Evolutionary conservation across 2,113 vertebrate species (phyloP), one percentile per base, ranked within the genome.

Genomic region (Dolichotis patagonum): DNA sequence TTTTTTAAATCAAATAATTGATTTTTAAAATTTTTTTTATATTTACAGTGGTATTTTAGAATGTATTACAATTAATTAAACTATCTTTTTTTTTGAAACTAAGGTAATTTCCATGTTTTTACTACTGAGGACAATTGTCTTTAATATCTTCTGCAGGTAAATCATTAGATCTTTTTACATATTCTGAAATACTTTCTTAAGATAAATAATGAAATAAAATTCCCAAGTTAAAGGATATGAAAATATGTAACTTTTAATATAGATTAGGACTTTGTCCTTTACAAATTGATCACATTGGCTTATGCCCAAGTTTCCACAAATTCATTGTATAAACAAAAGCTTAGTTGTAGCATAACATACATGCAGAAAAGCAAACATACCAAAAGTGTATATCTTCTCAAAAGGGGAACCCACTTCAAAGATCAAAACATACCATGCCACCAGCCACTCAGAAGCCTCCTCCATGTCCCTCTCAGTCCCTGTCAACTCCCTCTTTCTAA

Each of bases 301-400:
- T 56, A 69, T 52, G 71, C 4, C 5, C 49, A 60, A 54, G 4
- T 32, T 1, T 32, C 14, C 32, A n/a, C 1, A 20, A 1, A 5
- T 22, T 38, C 41, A 14, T 12, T 41, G 19, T 14, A 28, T 82
- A 12, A 58, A 13, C 4, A 14, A 67, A 71, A 54, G 10, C 7
- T 58, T 81, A 28, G 6, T 7, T 41, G 7, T n/a, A 16, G 30
- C 26, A 26, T 9, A 24, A 8, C 41, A 71, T 12, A 11, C 1
- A 52, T 32, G 2, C 1, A 49, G 11, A 41, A 58, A 32, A 30
- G 1, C 12, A 3, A 38, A 14, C 3, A 5, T 2, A 32, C n/a
- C 26, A 17, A 22, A 62, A 46, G 5, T 5, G 24, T 5, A 49
- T 11, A 12, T 30, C 69, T 65, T 32, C 14, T 67, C 54, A 38